Evolutionary conservation across 2,888 invertebrate species (phyloP).

Genomic region (Ctenicera cuprea): DNA sequence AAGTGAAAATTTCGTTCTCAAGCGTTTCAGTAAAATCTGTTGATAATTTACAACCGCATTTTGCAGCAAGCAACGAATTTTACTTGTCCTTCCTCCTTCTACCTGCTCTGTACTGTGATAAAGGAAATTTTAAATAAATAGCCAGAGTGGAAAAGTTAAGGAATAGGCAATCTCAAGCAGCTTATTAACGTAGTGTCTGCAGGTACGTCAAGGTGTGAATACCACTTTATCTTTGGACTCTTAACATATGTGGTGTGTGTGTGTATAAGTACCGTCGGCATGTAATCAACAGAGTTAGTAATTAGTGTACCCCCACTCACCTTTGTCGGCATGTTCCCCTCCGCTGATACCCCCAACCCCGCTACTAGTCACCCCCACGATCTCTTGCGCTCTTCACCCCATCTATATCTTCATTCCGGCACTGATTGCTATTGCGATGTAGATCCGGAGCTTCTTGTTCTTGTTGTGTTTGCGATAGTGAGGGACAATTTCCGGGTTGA

Average conservation of each 20-base stretch:
- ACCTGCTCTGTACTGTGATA: neutral
- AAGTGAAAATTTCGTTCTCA: too few species aligned
- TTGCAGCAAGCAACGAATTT: too few species aligned
- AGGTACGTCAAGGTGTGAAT: conserved; percentile 43
- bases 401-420: conserved; percentile 64
- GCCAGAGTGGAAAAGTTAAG: conserved; percentile 15
- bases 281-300: conserved; percentile 50
- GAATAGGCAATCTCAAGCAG: conserved; percentile 11
- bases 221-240: conserved; percentile 33
- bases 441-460: conserved; percentile 63
- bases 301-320: conserved; percentile 59
- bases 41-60: too few species aligned
- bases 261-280: conserved; percentile 41
- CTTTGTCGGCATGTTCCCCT: conserved; percentile 56
- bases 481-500: conserved; percentile 62
- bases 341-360: conserved; percentile 59
- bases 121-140: conserved; percentile 6
- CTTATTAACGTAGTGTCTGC: conserved; percentile 39
- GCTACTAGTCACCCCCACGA: conserved; percentile 69
- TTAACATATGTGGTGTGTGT: conserved; percentile 36
- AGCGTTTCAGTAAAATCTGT: too few species aligned
- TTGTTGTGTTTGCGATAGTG: conserved; percentile 61
- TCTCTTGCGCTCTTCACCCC: conserved; percentile 65
- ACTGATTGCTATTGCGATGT: conserved; percentile 66
- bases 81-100: neutral